Conservation (phyloP, 2,888 invertebrate species). For the Lutraria lutraria region DNA sequence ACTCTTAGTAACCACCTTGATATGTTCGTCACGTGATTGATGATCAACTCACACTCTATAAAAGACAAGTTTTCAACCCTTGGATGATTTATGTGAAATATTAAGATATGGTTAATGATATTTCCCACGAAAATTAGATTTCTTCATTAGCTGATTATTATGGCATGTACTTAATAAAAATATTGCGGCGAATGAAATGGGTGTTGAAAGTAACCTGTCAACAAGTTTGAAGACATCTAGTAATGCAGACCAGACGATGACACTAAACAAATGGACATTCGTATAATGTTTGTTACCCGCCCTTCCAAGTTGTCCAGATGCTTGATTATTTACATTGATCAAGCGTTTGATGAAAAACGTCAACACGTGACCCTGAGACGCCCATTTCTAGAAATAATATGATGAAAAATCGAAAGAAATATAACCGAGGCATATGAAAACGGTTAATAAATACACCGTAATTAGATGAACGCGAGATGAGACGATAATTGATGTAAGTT, state of each 20-base stretch:
- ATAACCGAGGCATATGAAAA: neutral
- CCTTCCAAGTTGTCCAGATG: slow-evolving; percentile 59
- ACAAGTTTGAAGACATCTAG: slow-evolving; percentile 33
- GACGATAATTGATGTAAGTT: neutral
- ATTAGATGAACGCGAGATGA: neutral
- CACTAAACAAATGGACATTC: slow-evolving; percentile 45
- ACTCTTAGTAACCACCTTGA: no score
- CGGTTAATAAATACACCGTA: slow-evolving; percentile 16
- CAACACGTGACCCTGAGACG: slow-evolving; percentile 45
- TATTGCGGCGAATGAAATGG: slow-evolving; percentile 26
- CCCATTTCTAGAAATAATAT: slow-evolving; percentile 10
- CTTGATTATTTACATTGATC: slow-evolving; percentile 72
- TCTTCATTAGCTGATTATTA: slow-evolving; percentile 21
- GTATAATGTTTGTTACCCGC: slow-evolving; percentile 56
- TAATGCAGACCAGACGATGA: slow-evolving; percentile 41
- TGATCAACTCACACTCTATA: neutral
- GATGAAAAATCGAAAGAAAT: slow-evolving; percentile 16
- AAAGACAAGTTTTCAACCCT: neutral
- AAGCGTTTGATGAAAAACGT: slow-evolving; percentile 60
- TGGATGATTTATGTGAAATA: slow-evolving; percentile 2
- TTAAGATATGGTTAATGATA: slow-evolving; percentile 10
- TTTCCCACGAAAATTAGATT: slow-evolving; percentile 15
- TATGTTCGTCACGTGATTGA: neutral
- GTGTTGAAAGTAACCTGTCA: slow-evolving; percentile 43
- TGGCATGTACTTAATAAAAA: slow-evolving; percentile 28